Base-by-base conservation (phyloP, 2,797 vertebrate genomes). In the Crenuchus spilurus region DNA sequence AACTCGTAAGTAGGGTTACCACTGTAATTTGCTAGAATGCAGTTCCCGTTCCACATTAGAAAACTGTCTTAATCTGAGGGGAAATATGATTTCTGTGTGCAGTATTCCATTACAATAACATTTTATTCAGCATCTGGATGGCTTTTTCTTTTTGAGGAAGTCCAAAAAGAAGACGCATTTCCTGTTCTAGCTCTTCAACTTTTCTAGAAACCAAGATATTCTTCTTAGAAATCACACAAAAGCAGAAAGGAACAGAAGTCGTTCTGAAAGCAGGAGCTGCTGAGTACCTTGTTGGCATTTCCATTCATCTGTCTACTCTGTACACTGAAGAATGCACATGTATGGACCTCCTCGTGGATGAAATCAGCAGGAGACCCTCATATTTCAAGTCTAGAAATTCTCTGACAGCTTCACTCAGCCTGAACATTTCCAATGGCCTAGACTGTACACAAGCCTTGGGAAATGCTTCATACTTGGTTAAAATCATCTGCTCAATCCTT, bases 101-200 rank as follows among this genome's bases (percentile, higher is more conserved):
- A n/a, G n/a, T n/a, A n/a, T n/a, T n/a, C n/a, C n/a, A n/a, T n/a
- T n/a, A n/a, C n/a, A n/a, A n/a, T n/a, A n/a, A n/a, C n/a, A n/a
- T n/a, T 6, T n/a, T n/a, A n/a, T n/a, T 73, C 10, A 44, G 57
- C 71, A 73, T 73, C 71, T 65, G 39, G 22, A 18, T 20, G 18
- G 30, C 5, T 10, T 33, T 48, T 57, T 54, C 26, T 26, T 52
- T 54, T 20, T 8, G 2, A 16, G 22, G 30, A 54, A 54, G 24
- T 22, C n/a, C n/a, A n/a, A n/a, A n/a, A n/a, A n/a, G n/a, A n/a
- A n/a, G n/a, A n/a, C 16, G 24, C 3, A 1, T 28, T 57, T 24
- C n/a, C 30, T 65, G 3, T 35, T 46, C 28, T 33, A 54, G 24
- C 39, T 44, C 16, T 4, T 4, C 11, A 16, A 16, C n/a, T n/a